phyloP scores from a whole-genome alignment of 2,113 vertebrate genomes.

The Taxidea taxus region DNA sequence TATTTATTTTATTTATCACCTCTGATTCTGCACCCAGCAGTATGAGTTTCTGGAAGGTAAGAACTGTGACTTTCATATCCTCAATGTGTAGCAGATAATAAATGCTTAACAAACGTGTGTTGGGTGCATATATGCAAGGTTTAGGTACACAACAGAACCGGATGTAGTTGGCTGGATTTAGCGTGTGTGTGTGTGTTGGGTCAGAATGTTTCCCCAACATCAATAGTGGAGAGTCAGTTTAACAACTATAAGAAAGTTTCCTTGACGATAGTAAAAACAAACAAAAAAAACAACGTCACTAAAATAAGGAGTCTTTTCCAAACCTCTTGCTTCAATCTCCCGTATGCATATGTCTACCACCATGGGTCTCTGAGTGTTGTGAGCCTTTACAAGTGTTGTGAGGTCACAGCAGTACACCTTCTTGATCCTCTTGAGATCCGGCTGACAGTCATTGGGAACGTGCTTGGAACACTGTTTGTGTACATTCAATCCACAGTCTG shows the following conservation, averaged over 20 bases:
- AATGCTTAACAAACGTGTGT: not conserved
- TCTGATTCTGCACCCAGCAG: not conserved
- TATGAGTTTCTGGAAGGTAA: not conserved
- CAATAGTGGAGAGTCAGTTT: not conserved
- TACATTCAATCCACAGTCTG: slow-evolving; percentile 97
- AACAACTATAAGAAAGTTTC: not conserved
- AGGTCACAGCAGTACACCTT: slow-evolving; percentile 98
- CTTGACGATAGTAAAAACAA: not conserved
- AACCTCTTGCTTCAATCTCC: slow-evolving; percentile 98
- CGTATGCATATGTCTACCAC: slow-evolving; percentile 97
- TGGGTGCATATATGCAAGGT: not conserved
- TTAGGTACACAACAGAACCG: not conserved
- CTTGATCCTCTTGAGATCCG: slow-evolving; percentile 97
- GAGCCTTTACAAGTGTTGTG: slow-evolving; percentile 97
- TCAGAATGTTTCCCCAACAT: not conserved
- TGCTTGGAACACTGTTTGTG: slow-evolving; percentile 99
- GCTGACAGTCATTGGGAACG: slow-evolving; percentile 97
- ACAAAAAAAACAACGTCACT: not conserved
- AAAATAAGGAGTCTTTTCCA: slow-evolving; percentile 18
- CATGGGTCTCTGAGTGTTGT: slow-evolving; percentile 94
- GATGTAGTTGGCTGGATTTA: not conserved
- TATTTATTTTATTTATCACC: not conserved
- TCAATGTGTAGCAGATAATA: not conserved
- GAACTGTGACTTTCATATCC: not conserved
- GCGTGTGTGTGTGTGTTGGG: not conserved